A percentile compares a stretch with the other conserved stretches of the same genome.
phyloP scores from a whole-genome alignment of 1,140 invertebrate genomes.

The Drosophila leontia region DNA sequence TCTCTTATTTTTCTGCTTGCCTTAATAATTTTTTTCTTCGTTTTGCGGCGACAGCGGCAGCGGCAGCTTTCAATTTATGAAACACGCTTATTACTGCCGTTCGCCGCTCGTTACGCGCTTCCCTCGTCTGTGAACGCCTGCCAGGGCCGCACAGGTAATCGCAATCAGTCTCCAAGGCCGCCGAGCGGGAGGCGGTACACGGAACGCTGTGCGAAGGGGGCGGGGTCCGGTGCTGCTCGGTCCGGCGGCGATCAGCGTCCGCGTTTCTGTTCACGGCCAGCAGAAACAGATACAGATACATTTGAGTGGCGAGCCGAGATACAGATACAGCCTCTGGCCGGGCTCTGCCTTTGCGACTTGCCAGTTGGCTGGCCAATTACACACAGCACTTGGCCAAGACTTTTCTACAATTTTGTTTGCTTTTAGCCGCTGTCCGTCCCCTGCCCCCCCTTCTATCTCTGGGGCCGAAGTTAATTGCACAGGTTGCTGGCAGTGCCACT shows the following conservation, averaged over 20 bases:
- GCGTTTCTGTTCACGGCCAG: conserved; percentile 49
- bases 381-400: conserved; percentile 72
- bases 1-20: conserved; percentile 35
- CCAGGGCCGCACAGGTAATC: conserved; percentile 60
- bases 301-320: conserved; percentile 8
- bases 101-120: conserved; percentile 55
- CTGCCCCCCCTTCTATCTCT: conserved; percentile 3
- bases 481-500: conserved; percentile 65
- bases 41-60: conserved; percentile 19
- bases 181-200: conserved; percentile 25
- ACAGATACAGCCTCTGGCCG: conserved; percentile 4
- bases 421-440: conserved; percentile 33
- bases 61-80: conserved; percentile 81
- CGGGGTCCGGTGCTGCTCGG: conserved; percentile 15
- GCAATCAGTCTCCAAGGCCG: conserved; percentile 74
- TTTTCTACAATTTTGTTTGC: conserved; percentile 69
- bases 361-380: conserved; percentile 63
- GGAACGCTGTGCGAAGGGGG: conserved; percentile 8
- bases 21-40: conserved; percentile 64
- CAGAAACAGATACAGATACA: conserved; percentile 26
- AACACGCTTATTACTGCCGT: conserved; percentile 72
- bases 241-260: conserved; percentile 47
- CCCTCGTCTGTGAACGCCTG: conserved; percentile 45
- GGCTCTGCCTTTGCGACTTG: conserved; percentile 15
- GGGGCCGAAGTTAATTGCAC: conserved; percentile 68